Conservation (phyloP, 2,797 vertebrate genomes). For the Erpetoichthys calabaricus region DNA sequence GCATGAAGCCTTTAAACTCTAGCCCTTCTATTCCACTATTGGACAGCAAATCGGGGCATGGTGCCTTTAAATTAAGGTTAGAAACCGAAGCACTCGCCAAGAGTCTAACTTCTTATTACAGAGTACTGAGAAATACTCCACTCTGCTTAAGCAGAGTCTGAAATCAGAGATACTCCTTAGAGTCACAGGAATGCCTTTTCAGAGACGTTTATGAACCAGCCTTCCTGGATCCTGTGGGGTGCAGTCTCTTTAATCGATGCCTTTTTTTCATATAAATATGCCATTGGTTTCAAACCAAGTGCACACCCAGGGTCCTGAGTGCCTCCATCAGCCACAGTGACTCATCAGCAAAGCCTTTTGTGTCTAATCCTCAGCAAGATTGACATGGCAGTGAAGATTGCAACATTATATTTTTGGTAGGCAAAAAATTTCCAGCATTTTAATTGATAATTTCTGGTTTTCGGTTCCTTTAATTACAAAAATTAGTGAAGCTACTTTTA, state of each 20-base stretch:
- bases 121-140: not conserved
- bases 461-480: no score
- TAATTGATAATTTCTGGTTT: no score
- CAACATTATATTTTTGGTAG: no score
- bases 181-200: no score
- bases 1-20: slow-evolving; percentile 2
- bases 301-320: slow-evolving; percentile 11
- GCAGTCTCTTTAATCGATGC: not conserved
- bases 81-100: not conserved
- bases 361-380: no score
- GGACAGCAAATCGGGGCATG: not conserved
- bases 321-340: no score
- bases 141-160: slow-evolving; percentile 10
- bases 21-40: no score
- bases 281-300: slow-evolving; percentile 13
- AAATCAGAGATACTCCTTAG: slow-evolving; percentile 24
- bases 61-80: slow-evolving; percentile 4
- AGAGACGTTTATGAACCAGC: no score
- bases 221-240: not conserved
- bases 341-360: no score
- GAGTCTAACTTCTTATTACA: not conserved
- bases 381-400: no score
- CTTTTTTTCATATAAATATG: not conserved
- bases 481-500: no score
- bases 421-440: no score